phyloP scores from a whole-genome alignment of 2,888 invertebrate genomes.

The Holacanthella duospinosa region DNA sequence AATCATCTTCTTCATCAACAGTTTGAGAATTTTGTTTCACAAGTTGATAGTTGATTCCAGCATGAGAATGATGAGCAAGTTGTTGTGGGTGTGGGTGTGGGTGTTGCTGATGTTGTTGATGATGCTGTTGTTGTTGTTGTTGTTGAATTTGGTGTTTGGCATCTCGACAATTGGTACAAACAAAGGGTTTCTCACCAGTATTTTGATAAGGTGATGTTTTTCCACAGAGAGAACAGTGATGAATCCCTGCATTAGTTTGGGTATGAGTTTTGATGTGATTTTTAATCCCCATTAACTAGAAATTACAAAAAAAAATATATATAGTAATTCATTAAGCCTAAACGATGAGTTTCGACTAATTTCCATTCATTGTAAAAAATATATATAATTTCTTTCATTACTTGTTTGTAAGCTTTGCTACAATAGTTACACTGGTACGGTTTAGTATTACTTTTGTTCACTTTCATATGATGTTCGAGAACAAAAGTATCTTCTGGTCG shows the following conservation, averaged over 20 bases:
- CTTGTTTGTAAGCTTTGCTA: background rate
- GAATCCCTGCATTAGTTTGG: background rate
- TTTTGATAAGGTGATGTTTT: background rate
- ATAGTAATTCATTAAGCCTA: background rate
- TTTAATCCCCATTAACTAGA: background rate
- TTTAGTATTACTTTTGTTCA: background rate
- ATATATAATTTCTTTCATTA: background rate
- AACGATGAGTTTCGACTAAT: background rate
- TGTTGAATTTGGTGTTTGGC: background rate
- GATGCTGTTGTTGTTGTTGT: background rate
- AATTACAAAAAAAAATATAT: background rate
- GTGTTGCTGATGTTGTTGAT: background rate
- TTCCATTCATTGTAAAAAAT: background rate
- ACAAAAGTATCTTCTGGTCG: background rate
- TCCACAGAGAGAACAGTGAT: background rate
- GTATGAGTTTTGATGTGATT: background rate
- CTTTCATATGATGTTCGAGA: background rate
- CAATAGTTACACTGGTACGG: background rate
- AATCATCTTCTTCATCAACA: background rate
- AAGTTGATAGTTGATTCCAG: background rate
- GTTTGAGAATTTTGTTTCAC: background rate
- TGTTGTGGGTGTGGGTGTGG: background rate
- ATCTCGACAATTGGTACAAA: background rate
- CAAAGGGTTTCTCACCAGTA: background rate
- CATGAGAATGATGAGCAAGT: background rate